Evolutionary conservation across 2,888 invertebrate species (phyloP), one percentile per base, ranked within the genome.

Genomic region (Diarsia dahlii): DNA sequence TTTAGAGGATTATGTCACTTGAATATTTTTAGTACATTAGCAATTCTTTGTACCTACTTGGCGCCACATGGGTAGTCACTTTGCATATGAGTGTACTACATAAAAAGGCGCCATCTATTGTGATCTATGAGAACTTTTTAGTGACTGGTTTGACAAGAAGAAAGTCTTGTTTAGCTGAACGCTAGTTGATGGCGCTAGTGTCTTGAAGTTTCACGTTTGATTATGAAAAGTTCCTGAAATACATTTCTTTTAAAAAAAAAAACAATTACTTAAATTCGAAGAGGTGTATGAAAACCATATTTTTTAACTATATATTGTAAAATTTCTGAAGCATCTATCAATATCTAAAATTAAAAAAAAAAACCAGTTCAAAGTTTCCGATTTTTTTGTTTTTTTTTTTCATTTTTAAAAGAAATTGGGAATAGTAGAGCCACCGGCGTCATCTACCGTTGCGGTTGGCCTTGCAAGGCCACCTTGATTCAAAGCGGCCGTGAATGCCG

Each of bases 391-490:
- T 45, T 48, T 39, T 1, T 28, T 13, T 23, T 34, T 23, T 48
- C 15, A 48, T 45, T 8, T 39, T 45, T 50, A 18, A 9, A 50
- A 63, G 60, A 23, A 66, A 65, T 20, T 23, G 34, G 0, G n/a
- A 45, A 34, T 28, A 12, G 5, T n/a, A 13, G 28, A 62, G 50
- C 12, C 62, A 23, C 63, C 45, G 28, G 66, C 65, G 68, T 34
- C 63, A 75, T 81, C 76, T 84, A 56, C 81, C 63, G 50, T 34
- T 52, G 68, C 60, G 76, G 74, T 60, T 85, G 90, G 90, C 93
- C 92, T 93, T 92, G 91, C 92, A 92, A 94, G 93, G 93, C 88
- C 90, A 89, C 83, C 88, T 84, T 84, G 86, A 77, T 84, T 69
- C 74, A 76, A 76, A 78, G 72, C 85, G 84, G 78, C 83, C 81